Conservation (phyloP, 1,140 invertebrate genomes). For the Drosophila oshimai region DNA sequence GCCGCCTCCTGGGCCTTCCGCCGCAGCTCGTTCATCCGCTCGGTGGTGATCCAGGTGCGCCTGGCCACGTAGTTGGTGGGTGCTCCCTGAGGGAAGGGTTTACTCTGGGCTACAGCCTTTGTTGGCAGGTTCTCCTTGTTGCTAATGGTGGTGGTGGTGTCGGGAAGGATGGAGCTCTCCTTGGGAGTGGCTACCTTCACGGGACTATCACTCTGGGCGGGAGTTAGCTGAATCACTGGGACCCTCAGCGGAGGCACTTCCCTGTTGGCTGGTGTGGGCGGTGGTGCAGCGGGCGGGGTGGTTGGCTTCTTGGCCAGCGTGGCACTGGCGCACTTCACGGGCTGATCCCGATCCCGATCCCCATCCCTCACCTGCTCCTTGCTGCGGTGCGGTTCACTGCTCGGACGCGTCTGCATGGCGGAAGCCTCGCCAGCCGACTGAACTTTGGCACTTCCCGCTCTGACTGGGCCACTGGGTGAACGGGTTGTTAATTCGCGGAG, state of each 20-base stretch:
- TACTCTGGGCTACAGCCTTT: neutral
- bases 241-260: slow-evolving; percentile 23
- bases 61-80: slow-evolving; percentile 69
- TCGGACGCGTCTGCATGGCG: slow-evolving; percentile 62
- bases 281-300: slow-evolving; percentile 29
- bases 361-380: slow-evolving; percentile 10
- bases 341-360: neutral
- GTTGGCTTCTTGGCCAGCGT: slow-evolving; percentile 34
- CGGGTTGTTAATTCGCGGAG: slow-evolving; percentile 61
- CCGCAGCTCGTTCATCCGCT: slow-evolving; percentile 83
- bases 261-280: slow-evolving; percentile 35
- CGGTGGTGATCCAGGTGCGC: slow-evolving; percentile 83
- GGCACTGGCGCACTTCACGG: slow-evolving; percentile 55
- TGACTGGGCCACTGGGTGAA: slow-evolving; percentile 69
- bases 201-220: slow-evolving; percentile 27
- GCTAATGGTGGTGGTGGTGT: slow-evolving; percentile 18
- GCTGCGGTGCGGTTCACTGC: slow-evolving; percentile 54
- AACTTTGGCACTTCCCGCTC: neutral
- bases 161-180: neutral
- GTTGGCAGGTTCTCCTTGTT: slow-evolving; percentile 52
- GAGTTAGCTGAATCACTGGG: slow-evolving; percentile 55
- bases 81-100: slow-evolving; percentile 27
- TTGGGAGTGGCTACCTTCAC: neutral
- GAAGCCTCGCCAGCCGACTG: slow-evolving; percentile 53
- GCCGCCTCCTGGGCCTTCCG: slow-evolving; percentile 83